A percentile compares a stretch with the other conserved stretches of the same genome.
phyloP scores from a whole-genome alignment of 1,140 invertebrate species.

The Calephelis nemesis region DNA sequence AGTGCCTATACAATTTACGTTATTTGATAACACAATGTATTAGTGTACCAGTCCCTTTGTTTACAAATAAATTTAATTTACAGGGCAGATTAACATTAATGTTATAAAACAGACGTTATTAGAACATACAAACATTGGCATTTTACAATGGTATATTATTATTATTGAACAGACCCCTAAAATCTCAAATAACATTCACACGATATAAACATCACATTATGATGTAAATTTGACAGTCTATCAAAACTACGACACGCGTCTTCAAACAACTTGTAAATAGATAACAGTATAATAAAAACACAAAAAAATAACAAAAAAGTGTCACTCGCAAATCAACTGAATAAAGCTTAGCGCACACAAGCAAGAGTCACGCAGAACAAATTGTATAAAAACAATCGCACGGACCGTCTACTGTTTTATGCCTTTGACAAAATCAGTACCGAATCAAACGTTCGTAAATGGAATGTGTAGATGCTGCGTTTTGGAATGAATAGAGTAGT shows the following conservation, averaged over 20 bases:
- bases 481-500: slow-evolving; percentile 44
- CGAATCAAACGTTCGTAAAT: slow-evolving; percentile 71
- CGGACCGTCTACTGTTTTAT: slow-evolving; percentile 58
- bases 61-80: no score
- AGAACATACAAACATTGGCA: neutral
- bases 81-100: no score
- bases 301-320: slow-evolving; percentile 52
- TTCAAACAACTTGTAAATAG: slow-evolving; percentile 45
- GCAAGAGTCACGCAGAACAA: slow-evolving; percentile 50
- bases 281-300: slow-evolving; percentile 58
- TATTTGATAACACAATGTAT: no score
- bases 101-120: neutral
- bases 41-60: no score
- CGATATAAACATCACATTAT: slow-evolving; percentile 47
- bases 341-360: slow-evolving; percentile 53
- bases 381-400: slow-evolving; percentile 76
- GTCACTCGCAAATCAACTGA: slow-evolving; percentile 70
- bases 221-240: slow-evolving; percentile 74
- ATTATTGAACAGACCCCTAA: neutral
- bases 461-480: slow-evolving; percentile 52
- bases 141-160: neutral
- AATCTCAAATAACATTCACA: slow-evolving; percentile 49
- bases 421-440: slow-evolving; percentile 72
- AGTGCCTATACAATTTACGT: no score
- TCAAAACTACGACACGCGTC: slow-evolving; percentile 69